Base-by-base conservation (phyloP, 2,888 invertebrate species). In the Lasioglossum marginatum region DNA sequence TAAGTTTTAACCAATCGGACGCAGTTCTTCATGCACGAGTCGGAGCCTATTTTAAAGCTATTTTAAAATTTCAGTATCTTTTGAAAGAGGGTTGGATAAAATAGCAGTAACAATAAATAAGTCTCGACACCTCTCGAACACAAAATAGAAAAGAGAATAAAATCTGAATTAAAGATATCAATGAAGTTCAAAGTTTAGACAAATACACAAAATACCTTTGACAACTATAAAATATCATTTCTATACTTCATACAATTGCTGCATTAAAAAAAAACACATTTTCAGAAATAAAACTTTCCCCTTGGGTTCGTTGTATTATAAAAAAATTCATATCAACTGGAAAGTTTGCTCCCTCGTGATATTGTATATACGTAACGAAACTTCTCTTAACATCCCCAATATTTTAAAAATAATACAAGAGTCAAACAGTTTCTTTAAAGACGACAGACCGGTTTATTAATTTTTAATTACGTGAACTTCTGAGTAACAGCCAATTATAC, bases 331-430 rank as follows among this genome's bases (percentile, higher is more conserved):
- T 31, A 4, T 27, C 10, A n/a, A 4, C 57, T n/a, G n/a, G 0
- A 60, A 27, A 60, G 27, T 12, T 27, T 14, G 27, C 27, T 5
- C 60, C 14, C 60, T 4, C 10, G n/a, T n/a, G n/a, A 3, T n/a
- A 10, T 57, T n/a, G 10, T n/a, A n/a, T 57, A 3, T 12, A n/a
- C 10, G n/a, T 57, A 57, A n/a, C 57, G 3, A 57, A 57, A 57
- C n/a, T n/a, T 57, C 57, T 12, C 57, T 12, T n/a, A 4, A 3
- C 3, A n/a, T 12, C 57, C 12, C 57, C 57, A 57, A 12, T n/a
- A 57, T 57, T 57, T 57, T n/a, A 10, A n/a, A 57, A 57, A 57
- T 57, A n/a, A n/a, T n/a, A n/a, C 57, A 57, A 57, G 57, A 57
- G 57, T 60, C 60, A 10, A 12, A 5, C 12, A n/a, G 60, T 60